Conservation (phyloP, 1,140 invertebrate species). For the Drosophila orosa region DNA sequence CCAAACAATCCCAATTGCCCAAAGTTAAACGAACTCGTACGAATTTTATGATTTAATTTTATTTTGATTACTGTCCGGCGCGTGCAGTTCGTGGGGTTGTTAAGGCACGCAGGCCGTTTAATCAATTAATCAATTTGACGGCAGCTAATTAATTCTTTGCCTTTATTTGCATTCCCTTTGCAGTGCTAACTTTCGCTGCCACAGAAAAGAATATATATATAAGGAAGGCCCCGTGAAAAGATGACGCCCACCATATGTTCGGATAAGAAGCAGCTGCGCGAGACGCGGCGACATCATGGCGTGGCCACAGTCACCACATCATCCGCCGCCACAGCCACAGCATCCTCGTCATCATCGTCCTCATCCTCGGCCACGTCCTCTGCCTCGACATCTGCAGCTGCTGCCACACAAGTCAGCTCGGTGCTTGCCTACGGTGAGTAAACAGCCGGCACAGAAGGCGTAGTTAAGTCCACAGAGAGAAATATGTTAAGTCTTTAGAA, state of each 20-base stretch:
- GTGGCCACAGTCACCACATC: conserved; percentile 38
- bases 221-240: neutral
- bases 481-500: neutral
- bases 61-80: conserved; percentile 29
- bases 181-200: conserved; percentile 33
- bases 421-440: conserved; percentile 57
- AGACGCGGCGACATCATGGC: conserved; percentile 51
- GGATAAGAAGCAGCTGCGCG: conserved; percentile 64
- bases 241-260: conserved; percentile 74
- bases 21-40: conserved; percentile 64
- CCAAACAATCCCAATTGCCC: conserved; percentile 13
- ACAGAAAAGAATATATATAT: conserved; percentile 3
- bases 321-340: conserved; percentile 22
- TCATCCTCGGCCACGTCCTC: conserved; percentile 5
- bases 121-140: conserved; percentile 69
- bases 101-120: conserved; percentile 36
- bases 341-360: conserved; percentile 24
- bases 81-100: conserved; percentile 25
- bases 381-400: conserved; percentile 27
- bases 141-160: conserved; percentile 59
- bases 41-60: conserved; percentile 36
- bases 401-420: conserved; percentile 35
- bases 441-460: neutral
- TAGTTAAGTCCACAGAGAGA: neutral
- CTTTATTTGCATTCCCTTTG: conserved; percentile 39